phyloP scores from a whole-genome alignment of 2,888 invertebrate species.

The Pseudococcus longispinus region DNA sequence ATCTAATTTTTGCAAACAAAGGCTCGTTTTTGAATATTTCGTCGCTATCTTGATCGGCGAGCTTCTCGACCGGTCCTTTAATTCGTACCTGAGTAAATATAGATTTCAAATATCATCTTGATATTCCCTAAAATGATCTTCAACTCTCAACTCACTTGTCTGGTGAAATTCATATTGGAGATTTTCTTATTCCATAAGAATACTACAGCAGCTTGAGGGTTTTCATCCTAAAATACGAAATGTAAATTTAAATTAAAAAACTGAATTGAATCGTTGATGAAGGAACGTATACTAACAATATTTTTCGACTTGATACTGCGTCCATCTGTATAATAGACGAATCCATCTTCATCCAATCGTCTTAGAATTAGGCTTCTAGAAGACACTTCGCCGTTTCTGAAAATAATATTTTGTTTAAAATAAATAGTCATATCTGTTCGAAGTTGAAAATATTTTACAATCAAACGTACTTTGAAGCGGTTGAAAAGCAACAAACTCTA shows the following conservation, averaged over 20 bases:
- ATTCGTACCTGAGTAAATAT: constrained; percentile 64
- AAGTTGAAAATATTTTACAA: background rate
- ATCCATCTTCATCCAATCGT: constrained; percentile 64
- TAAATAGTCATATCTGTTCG: too few relatives aligned
- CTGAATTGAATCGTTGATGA: background rate
- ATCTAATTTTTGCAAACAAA: constrained; percentile 64
- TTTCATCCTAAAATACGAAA: constrained; percentile 62
- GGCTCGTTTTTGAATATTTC: constrained; percentile 65
- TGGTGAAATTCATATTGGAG: constrained; percentile 59
- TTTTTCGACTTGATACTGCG: constrained; percentile 64
- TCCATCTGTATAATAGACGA: constrained; percentile 65
- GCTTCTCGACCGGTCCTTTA: constrained; percentile 63
- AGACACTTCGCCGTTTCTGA: constrained; percentile 63
- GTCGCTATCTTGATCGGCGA: constrained; percentile 61
- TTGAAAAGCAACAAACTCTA: constrained; percentile 64
- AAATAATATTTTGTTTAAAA: too few relatives aligned
- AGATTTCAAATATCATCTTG: background rate
- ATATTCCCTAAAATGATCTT: background rate
- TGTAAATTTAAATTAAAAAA: background rate
- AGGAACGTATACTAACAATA: constrained; percentile 62
- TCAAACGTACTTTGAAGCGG: constrained; percentile 63
- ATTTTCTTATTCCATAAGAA: constrained; percentile 63
- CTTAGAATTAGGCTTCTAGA: constrained; percentile 63
- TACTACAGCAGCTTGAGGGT: constrained; percentile 64
- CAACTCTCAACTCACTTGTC: constrained; percentile 60